phyloP scores from a whole-genome alignment of 64 coral and sea anemone species.

The Hydrozoanthus tunicans region DNA sequence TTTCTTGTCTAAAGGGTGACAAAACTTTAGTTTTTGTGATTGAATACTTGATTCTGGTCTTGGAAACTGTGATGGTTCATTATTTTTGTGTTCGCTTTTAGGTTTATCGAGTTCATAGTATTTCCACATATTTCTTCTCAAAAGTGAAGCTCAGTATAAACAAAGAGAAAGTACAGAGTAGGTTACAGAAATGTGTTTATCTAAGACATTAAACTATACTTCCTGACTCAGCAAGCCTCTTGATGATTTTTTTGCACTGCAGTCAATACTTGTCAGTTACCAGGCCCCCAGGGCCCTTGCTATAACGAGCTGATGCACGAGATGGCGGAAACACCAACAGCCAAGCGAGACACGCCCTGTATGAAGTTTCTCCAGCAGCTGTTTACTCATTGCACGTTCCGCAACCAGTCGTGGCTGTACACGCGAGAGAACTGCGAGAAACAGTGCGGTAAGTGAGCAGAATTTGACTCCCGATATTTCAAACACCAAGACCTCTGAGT shows the following conservation, averaged over 20 bases:
- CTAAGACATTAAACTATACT: not conserved
- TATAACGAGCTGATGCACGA: constrained; percentile 64
- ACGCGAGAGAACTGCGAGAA: constrained; percentile 74
- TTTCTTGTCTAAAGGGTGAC: no score
- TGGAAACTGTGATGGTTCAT: no score
- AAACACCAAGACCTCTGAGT: not conserved
- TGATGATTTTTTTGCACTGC: not conserved
- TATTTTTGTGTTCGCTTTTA: no score
- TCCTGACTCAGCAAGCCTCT: no score
- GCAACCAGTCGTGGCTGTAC: constrained; percentile 64
- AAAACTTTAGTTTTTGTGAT: no score
- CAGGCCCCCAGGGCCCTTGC: constrained; percentile 75
- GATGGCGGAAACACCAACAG: constrained; percentile 43
- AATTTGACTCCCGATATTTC: not conserved
- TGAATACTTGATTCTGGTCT: no score
- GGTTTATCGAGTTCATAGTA: no score
- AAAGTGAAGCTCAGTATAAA: no score
- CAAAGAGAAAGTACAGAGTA: no score
- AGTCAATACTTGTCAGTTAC: constrained; percentile 67
- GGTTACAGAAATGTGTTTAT: no score
- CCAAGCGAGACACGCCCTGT: constrained; percentile 68
- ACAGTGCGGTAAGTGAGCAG: constrained; percentile 69
- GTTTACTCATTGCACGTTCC: constrained; percentile 62
- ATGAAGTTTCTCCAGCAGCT: constrained; percentile 72
- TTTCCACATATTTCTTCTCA: no score